Evolutionary conservation across 2,888 invertebrate genomes (phyloP).

Genomic region (Amaurobius ferox): DNA sequence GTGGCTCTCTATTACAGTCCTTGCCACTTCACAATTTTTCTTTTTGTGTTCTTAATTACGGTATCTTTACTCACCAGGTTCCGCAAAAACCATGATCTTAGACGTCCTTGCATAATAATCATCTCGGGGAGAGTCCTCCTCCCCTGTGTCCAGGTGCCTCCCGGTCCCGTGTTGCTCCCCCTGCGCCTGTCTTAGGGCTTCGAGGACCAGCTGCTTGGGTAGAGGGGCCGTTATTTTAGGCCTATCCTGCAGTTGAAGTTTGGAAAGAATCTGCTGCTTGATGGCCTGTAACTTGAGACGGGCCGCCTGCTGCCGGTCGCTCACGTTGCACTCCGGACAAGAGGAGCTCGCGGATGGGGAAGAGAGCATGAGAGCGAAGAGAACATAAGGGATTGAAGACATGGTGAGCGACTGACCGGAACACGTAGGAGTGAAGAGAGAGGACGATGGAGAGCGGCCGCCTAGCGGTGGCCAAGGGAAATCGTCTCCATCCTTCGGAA

Average conservation of each 20-base stretch:
- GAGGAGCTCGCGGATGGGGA: slow-evolving; percentile 15
- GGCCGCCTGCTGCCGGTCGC: slow-evolving; percentile 77
- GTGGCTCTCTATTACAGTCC: neutral
- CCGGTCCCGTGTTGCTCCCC: slow-evolving; percentile 58
- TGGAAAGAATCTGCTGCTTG: slow-evolving; percentile 85
- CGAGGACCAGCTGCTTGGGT: slow-evolving; percentile 83
- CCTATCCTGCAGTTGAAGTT: slow-evolving; percentile 83
- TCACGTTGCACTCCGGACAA: slow-evolving; percentile 71
- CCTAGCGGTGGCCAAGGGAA: slow-evolving; percentile 30
- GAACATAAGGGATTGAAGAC: slow-evolving; percentile 16
- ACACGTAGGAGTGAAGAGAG: neutral
- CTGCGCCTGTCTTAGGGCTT: slow-evolving; percentile 82
- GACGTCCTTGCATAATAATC: slow-evolving; percentile 87
- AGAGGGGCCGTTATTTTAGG: slow-evolving; percentile 84
- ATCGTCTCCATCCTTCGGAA: neutral
- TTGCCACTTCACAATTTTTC: neutral
- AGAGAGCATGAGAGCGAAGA: neutral
- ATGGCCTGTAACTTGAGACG: slow-evolving; percentile 84
- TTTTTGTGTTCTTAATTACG: neutral
- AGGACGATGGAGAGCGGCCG: slow-evolving; percentile 23
- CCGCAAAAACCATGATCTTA: slow-evolving; percentile 87
- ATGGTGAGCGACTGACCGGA: slow-evolving; percentile 22
- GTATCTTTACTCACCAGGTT: slow-evolving; percentile 81
- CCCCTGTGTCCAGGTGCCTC: neutral
- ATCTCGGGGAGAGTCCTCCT: slow-evolving; percentile 72